Percentiles rank a stretch among this genome's conserved stretches.
These are phyloP conservation scores for Pentalonia nigronervosa DNA, from an alignment of 1,140 invertebrate species.

Conservation along the genomic window DNA sequence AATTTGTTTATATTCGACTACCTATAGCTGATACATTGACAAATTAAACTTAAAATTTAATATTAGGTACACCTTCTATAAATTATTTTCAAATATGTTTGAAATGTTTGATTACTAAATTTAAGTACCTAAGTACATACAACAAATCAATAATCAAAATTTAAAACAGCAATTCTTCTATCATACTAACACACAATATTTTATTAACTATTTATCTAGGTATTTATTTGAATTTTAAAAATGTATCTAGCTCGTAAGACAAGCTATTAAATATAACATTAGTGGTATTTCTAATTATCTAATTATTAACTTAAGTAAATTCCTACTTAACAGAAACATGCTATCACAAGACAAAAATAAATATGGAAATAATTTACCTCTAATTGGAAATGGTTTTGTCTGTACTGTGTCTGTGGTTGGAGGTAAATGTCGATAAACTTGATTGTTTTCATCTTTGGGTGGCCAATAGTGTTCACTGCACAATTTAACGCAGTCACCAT, in stretches of 20 bases:
- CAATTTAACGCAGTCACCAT: conserved; percentile 40
- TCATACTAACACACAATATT: neutral
- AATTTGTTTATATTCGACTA: neutral
- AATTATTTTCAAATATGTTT: neutral
- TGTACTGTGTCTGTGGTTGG: conserved; percentile 74
- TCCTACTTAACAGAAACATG: neutral
- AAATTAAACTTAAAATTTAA: neutral
- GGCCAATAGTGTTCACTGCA: conserved; percentile 51
- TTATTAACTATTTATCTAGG: neutral
- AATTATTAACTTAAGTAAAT: neutral
- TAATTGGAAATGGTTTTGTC: conserved; percentile 84
- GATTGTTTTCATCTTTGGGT: conserved; percentile 51
- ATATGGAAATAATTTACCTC: conserved; percentile 70
- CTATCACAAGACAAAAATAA: neutral
- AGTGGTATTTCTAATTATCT: neutral
- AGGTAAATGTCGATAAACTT: conserved; percentile 61
- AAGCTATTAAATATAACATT: neutral
- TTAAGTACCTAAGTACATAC: neutral
- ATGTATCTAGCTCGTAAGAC: neutral
- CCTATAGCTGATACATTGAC: neutral
- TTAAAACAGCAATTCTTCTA: neutral
- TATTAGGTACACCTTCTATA: neutral
- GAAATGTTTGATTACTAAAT: neutral
- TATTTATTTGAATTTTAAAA: neutral
- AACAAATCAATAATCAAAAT: neutral